phyloP scores from a whole-genome alignment of 2,797 vertebrate species.

The Lepilemur septentrionalis region DNA sequence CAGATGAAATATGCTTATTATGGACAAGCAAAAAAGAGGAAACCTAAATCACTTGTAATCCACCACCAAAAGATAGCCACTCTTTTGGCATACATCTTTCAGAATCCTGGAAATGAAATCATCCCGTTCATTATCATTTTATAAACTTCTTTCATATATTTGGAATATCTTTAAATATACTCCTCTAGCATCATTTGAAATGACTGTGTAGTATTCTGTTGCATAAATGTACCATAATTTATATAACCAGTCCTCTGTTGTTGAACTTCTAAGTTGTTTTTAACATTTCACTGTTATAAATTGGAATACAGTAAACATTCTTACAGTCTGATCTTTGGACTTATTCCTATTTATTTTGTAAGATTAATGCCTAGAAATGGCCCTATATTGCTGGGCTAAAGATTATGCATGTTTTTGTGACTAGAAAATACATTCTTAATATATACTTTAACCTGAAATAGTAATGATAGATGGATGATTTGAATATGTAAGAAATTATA shows the following conservation, averaged over 20 bases:
- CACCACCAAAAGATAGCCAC: not conserved
- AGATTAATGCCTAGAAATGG: conserved; percentile 15
- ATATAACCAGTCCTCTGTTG: not conserved
- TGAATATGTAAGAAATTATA: not conserved
- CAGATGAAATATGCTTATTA: not conserved
- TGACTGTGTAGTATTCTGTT: not conserved
- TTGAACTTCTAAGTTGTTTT: not conserved
- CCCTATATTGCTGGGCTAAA: not conserved
- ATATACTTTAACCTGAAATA: not conserved
- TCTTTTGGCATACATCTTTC: not conserved
- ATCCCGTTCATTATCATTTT: not conserved
- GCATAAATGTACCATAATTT: not conserved
- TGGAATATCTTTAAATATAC: not conserved
- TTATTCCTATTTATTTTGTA: conserved; percentile 19
- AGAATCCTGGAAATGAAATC: conserved; percentile 11
- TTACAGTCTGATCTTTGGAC: not conserved
- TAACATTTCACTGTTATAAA: not conserved
- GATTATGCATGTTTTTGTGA: not conserved
- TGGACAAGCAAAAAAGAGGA: not conserved
- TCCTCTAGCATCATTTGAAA: not conserved
- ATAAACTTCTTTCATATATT: not conserved
- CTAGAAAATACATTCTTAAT: conserved; percentile 10
- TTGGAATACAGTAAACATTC: not conserved
- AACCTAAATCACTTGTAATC: not conserved
- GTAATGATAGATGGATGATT: not conserved